Conservation (phyloP, 1,140 invertebrate genomes). For the Gyrodactylus bullatarudis region DNA sequence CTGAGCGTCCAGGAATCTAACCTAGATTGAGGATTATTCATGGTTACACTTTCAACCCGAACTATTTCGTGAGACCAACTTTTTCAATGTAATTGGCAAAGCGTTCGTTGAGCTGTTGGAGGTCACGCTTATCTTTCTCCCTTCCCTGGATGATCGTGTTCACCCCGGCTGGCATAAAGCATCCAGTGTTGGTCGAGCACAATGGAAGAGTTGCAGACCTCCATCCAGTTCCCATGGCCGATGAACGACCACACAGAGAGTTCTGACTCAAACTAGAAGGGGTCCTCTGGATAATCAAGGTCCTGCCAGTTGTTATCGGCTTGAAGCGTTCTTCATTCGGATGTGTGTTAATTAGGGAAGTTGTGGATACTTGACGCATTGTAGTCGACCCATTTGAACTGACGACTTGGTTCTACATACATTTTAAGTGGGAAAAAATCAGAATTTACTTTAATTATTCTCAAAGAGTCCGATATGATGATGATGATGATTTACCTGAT, state of each 20-base stretch:
- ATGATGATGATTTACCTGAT: too few relatives aligned
- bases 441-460: too few relatives aligned
- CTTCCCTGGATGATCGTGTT: neutral
- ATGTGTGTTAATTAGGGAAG: neutral
- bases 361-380: neutral
- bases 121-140: conserved; percentile 10
- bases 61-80: conserved; percentile 2
- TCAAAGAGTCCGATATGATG: too few relatives aligned
- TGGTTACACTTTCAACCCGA: neutral
- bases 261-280: neutral
- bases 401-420: too few relatives aligned
- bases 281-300: neutral
- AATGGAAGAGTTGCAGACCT: neutral
- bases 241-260: neutral
- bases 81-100: conserved; percentile 10
- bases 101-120: conserved; percentile 10
- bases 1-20: conserved; percentile 22
- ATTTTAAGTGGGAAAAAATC: too few relatives aligned
- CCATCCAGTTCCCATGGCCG: neutral
- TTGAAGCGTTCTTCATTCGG: neutral
- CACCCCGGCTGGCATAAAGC: neutral
- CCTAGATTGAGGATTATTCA: conserved; percentile 2
- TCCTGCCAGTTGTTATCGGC: neutral
- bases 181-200: neutral
- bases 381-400: too few relatives aligned